Evolutionary conservation across 2,113 vertebrate species (phyloP).

Genomic region (Passer domesticus): DNA sequence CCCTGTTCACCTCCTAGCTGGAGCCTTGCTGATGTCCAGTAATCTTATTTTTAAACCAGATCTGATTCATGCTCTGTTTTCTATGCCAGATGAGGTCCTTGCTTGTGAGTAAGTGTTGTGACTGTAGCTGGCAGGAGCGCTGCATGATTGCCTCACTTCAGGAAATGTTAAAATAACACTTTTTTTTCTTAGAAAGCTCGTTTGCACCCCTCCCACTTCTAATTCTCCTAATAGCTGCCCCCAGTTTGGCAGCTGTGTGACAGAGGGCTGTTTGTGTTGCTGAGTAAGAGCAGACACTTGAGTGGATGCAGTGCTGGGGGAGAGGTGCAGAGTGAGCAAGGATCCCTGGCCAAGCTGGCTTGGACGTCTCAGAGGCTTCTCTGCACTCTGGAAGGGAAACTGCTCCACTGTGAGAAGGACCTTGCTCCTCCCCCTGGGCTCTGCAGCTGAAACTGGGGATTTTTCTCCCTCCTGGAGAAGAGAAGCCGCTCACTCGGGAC

Average conservation of each 20-base stretch:
- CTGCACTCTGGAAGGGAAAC: conserved; percentile 24
- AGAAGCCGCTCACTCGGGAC: background rate
- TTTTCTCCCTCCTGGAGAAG: background rate
- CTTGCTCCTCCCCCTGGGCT: background rate
- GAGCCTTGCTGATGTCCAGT: background rate
- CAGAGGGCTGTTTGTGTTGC: conserved; percentile 43
- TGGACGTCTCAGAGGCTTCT: background rate
- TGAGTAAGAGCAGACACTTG: background rate
- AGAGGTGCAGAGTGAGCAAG: background rate
- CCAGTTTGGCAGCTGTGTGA: conserved; percentile 29
- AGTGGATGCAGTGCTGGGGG: background rate
- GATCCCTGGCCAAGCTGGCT: background rate
- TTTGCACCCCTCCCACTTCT: conserved; percentile 37
- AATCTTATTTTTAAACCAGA: conserved; percentile 53
- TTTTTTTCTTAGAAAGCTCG: conserved; percentile 73
- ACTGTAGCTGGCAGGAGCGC: conserved; percentile 59
- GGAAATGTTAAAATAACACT: conserved; percentile 72
- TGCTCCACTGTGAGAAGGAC: background rate
- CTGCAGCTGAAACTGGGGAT: background rate
- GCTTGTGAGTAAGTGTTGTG: conserved; percentile 62
- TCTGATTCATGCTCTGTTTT: conserved; percentile 34
- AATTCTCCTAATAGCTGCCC: conserved; percentile 43
- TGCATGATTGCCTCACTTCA: conserved; percentile 69
- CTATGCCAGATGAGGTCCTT: conserved; percentile 55
- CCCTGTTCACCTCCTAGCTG: background rate